phyloP scores from a whole-genome alignment of 2,797 vertebrate genomes.

The Brachymystax lenok region DNA sequence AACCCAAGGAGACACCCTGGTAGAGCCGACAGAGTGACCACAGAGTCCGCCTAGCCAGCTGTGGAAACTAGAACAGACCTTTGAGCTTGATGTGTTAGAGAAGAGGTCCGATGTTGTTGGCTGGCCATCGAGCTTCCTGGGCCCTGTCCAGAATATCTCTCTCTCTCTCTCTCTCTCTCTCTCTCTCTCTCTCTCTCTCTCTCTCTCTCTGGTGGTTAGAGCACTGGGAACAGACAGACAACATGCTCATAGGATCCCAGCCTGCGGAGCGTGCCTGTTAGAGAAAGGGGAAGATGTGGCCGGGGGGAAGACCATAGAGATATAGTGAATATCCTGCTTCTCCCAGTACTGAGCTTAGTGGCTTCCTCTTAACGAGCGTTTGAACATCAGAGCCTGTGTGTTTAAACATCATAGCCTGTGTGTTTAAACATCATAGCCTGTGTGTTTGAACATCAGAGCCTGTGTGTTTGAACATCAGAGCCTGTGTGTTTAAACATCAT shows the following conservation, averaged over 20 bases:
- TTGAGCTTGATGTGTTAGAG: constrained; percentile 47
- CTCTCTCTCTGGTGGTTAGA: constrained; percentile 52
- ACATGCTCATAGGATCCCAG: not conserved
- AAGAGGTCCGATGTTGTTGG: constrained; percentile 65
- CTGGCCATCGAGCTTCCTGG: constrained; percentile 37
- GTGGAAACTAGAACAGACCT: constrained; percentile 6
- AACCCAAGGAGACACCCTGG: not conserved
- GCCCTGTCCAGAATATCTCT: constrained; percentile 47
- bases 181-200: not conserved
- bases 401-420: constrained; percentile 26
- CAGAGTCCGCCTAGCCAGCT: not conserved
- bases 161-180: constrained; percentile 36
- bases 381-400: constrained; percentile 50
- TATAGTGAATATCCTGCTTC: not conserved
- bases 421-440: too few relatives aligned
- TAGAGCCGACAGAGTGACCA: not conserved
- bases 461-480: too few relatives aligned
- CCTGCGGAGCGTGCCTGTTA: not conserved
- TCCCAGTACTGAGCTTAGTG: too few relatives aligned
- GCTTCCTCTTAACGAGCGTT: constrained; percentile 16
- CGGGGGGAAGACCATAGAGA: not conserved
- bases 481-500: constrained; percentile 64
- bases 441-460: too few relatives aligned
- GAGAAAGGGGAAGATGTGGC: not conserved
- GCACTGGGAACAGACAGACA: constrained; percentile 46